A percentile compares a stretch with the other conserved stretches of the same genome.
phyloP scores from a whole-genome alignment of 2,888 invertebrate species.

The Apamea sordens region DNA sequence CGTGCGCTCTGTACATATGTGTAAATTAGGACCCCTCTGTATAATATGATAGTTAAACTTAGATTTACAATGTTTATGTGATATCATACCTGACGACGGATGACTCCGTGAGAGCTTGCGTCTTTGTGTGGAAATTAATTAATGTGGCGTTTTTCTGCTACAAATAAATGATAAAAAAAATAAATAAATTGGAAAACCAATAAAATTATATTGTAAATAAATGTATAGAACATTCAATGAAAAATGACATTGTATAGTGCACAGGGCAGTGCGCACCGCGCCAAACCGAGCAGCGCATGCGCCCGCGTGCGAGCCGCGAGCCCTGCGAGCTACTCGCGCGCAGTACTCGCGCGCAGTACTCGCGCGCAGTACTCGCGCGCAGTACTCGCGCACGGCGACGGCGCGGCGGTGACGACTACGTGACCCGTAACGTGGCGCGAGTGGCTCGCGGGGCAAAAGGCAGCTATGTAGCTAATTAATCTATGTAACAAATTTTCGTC shows the following conservation, averaged over 20 bases:
- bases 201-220: constrained; percentile 68
- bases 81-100: constrained; percentile 59
- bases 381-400: neutral
- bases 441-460: constrained; percentile 34
- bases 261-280: constrained; percentile 6
- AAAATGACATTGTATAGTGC: constrained; percentile 36
- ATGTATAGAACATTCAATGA: constrained; percentile 54
- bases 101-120: constrained; percentile 53
- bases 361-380: no score
- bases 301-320: neutral
- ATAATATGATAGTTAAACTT: constrained; percentile 49
- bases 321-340: neutral
- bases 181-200: constrained; percentile 42
- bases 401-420: neutral
- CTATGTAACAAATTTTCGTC: constrained; percentile 44
- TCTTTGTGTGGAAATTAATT: constrained; percentile 55
- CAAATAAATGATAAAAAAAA: constrained; percentile 47
- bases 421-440: neutral
- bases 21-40: constrained; percentile 51
- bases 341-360: neutral
- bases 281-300: neutral
- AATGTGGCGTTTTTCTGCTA: constrained; percentile 47
- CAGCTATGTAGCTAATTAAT: constrained; percentile 57
- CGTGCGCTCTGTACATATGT: constrained; percentile 54
- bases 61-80: constrained; percentile 59